Base-by-base conservation (phyloP, 2,113 vertebrate genomes). In the Alectura lathami region DNA sequence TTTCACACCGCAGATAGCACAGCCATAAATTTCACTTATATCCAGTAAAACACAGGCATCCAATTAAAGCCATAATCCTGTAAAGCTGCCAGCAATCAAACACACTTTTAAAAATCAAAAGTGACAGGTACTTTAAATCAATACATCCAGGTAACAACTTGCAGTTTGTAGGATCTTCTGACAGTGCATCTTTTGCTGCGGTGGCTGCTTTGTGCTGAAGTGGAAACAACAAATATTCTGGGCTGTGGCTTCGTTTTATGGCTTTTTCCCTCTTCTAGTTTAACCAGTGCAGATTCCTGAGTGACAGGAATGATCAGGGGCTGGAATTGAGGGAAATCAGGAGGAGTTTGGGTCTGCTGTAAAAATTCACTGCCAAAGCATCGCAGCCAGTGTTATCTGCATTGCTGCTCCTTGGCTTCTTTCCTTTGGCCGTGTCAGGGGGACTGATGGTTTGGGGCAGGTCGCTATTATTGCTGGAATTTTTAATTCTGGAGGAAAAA, bases 21-120 rank as follows among this genome's bases (percentile, higher is more conserved):
- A 93, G 96, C 92, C 97, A 96, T 97, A 97, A 97, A 98, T 98
- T 97, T 96, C 94, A 97, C 96, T 98, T 97, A 93, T 68, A 97
- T 87, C 96, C 94, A 94, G 94, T 92, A 97, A 98, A 98, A 97
- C 91, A 83, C 94, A 97, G 95, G 95, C 97, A 97, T 96, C 97
- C 98, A 98, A 98, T 98, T 98, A 98, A 97, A 96, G 62, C 93
- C 95, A 97, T 98, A 98, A 98, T 98, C 96, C 97, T 96, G 98
- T 98, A 97, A 98, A 97, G 93, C 97, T 98, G 97, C 96, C 97
- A 97, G 97, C 96, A 94, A 97, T 98, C 97, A 97, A 96, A 86
- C 91, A 96, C 91, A 67, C 50, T 82, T 96, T 89, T 78, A 60
- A 96, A 97, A 98, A 98, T 97, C 95, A 95, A 97, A 95, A 94